These are phyloP conservation scores for Dascillus cervinus DNA, from an alignment of 2,888 invertebrate species.

Conservation along the genomic window DNA sequence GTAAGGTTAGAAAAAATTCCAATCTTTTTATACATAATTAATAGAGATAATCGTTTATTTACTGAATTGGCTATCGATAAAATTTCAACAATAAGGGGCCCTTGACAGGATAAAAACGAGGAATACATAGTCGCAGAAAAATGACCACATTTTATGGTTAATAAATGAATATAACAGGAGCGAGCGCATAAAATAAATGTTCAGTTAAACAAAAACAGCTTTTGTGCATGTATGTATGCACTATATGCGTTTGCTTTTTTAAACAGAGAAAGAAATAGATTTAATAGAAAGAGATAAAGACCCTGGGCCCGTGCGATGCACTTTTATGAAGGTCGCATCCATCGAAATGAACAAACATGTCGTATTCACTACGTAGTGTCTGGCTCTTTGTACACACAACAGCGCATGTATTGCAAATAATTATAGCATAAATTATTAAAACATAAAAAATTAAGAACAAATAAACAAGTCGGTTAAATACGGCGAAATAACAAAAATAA, in stretches of 20 bases:
- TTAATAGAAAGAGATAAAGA: conserved; percentile 29
- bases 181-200: conserved; percentile 6
- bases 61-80: too few relatives aligned
- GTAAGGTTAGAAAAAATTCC: too few relatives aligned
- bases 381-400: conserved; percentile 22
- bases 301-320: conserved; percentile 43
- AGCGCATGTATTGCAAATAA: conserved; percentile 8
- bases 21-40: too few relatives aligned
- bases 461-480: too few relatives aligned
- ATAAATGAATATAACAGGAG: conserved; percentile 2
- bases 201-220: conserved; percentile 22
- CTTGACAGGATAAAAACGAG: too few relatives aligned
- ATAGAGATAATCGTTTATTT: too few relatives aligned
- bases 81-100: conserved; percentile 10
- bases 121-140: too few relatives aligned
- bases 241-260: conserved; percentile 10
- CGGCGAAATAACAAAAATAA: too few relatives aligned
- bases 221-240: conserved; percentile 26
- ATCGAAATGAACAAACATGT: conserved; percentile 39
- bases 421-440: too few relatives aligned
- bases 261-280: conserved; percentile 33
- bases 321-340: conserved; percentile 40
- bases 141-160: too few relatives aligned
- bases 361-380: conserved; percentile 28
- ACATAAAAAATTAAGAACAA: too few relatives aligned